Evolutionary conservation across 2,113 vertebrate genomes (phyloP).

Genomic region (Spheniscus mendiculus): DNA sequence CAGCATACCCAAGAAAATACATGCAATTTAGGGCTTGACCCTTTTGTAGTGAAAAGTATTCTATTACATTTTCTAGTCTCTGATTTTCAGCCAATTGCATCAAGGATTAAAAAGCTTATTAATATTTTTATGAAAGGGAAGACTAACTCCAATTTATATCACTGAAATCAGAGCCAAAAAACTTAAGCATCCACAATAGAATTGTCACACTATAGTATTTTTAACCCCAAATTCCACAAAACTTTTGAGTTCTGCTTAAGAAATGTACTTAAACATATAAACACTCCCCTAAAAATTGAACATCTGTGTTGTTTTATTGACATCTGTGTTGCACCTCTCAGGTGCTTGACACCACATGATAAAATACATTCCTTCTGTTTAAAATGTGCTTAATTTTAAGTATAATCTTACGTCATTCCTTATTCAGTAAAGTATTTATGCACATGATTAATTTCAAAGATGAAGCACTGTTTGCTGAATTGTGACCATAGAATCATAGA

Average conservation of each 20-base stretch:
- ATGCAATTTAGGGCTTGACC: background rate
- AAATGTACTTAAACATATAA: background rate
- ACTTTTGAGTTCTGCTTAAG: background rate
- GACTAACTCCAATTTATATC: background rate
- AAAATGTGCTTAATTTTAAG: background rate
- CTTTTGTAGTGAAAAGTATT: background rate
- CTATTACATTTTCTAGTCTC: background rate
- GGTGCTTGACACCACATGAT: background rate
- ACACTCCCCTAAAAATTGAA: background rate
- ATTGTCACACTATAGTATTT: background rate
- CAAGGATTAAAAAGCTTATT: background rate
- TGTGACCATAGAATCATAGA: background rate
- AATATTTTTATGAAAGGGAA: slow-evolving; percentile 9
- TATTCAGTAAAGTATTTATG: background rate
- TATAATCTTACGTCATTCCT: background rate
- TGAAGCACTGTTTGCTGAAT: background rate
- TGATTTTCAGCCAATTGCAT: background rate
- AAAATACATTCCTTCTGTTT: background rate
- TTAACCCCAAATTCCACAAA: background rate
- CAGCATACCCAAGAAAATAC: background rate
- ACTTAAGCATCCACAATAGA: background rate
- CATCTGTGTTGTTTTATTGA: background rate
- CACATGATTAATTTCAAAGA: background rate
- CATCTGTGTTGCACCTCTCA: background rate
- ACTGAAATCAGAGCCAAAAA: slow-evolving; percentile 24